Conservation (phyloP, 2,797 vertebrate genomes). For the Cyprinella venusta region DNA sequence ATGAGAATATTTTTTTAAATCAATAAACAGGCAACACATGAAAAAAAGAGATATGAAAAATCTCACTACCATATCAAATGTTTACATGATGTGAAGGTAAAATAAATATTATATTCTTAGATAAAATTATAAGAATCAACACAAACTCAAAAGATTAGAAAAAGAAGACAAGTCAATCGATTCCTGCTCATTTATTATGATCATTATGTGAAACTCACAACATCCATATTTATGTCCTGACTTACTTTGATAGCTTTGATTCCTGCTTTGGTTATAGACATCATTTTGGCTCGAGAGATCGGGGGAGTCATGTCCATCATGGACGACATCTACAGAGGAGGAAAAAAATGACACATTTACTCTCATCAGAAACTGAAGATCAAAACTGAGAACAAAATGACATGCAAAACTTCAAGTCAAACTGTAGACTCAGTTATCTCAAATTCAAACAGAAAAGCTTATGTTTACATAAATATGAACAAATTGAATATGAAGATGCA, state of each 20-base stretch:
- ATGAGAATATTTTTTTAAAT: neutral
- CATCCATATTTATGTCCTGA: neutral
- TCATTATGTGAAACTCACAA: neutral
- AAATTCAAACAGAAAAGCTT: neutral
- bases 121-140: neutral
- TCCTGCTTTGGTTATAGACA: constrained; percentile 97
- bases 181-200: too few relatives aligned
- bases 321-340: constrained; percentile 85
- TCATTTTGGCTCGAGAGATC: constrained; percentile 99
- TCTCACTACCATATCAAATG: too few relatives aligned
- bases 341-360: neutral
- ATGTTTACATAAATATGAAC: neutral
- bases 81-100: neutral
- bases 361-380: neutral
- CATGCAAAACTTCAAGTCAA: neutral
- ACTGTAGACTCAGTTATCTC: neutral
- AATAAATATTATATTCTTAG: neutral
- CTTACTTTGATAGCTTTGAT: constrained; percentile 98
- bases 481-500: neutral
- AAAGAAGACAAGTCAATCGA: neutral
- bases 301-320: constrained; percentile 98
- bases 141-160: neutral
- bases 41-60: too few relatives aligned
- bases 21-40: neutral
- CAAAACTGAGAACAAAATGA: neutral